Conservation (phyloP, 2,113 vertebrate genomes). For the Saccopteryx leptura region DNA sequence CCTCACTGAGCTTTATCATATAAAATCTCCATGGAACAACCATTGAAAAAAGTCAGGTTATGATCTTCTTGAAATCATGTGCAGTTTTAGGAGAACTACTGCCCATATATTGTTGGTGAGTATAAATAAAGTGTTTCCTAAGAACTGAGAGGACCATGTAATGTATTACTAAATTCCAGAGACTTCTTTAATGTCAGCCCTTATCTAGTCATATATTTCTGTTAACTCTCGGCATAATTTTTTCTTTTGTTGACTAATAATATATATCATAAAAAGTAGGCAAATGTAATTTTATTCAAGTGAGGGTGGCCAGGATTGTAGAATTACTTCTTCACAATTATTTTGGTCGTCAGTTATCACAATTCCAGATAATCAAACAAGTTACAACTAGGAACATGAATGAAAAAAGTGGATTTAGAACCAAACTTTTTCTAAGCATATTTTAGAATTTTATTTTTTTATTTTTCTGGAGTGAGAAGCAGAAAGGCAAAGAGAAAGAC, state of each 20-base stretch:
- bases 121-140: neutral
- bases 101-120: neutral
- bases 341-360: neutral
- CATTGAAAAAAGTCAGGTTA: neutral
- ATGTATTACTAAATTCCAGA: neutral
- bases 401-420: slow-evolving; percentile 7
- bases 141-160: neutral
- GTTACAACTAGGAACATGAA: neutral
- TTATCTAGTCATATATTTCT: neutral
- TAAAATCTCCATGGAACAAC: neutral
- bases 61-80: neutral
- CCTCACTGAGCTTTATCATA: neutral
- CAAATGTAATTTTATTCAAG: neutral
- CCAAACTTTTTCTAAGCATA: neutral
- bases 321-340: neutral
- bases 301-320: neutral
- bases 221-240: neutral
- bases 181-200: neutral
- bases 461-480: no score
- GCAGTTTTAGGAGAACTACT: neutral
- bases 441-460: neutral
- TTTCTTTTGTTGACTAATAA: neutral
- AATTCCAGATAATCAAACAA: neutral
- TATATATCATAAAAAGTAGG: neutral
- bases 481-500: no score